phyloP scores from a whole-genome alignment of 2,888 invertebrate species.

The Plagodis dolabraria region DNA sequence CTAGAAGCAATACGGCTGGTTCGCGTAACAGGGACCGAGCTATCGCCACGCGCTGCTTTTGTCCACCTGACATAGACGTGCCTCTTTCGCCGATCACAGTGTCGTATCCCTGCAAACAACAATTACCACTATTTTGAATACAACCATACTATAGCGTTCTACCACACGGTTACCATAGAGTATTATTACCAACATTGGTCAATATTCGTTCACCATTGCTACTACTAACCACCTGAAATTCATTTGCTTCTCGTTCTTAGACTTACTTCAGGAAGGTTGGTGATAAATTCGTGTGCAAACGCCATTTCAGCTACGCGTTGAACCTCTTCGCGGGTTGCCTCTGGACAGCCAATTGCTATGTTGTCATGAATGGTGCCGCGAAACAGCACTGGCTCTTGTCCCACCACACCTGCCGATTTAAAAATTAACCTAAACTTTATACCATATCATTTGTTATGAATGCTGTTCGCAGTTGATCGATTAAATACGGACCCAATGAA shows the following conservation, averaged over 20 bases:
- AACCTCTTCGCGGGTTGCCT: constrained; percentile 87
- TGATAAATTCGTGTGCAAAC: constrained; percentile 91
- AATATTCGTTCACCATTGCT: too few relatives aligned
- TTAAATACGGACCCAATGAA: constrained; percentile 85
- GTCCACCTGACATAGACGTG: constrained; percentile 92
- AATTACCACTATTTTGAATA: too few relatives aligned
- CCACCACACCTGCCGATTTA: constrained; percentile 87
- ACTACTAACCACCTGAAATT: too few relatives aligned
- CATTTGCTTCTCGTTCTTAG: background rate
- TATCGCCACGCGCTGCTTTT: constrained; percentile 93
- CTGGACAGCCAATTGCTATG: constrained; percentile 89
- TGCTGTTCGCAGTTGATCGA: background rate
- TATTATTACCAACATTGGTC: too few relatives aligned
- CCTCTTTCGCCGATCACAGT: constrained; percentile 93
- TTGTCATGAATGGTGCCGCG: constrained; percentile 90
- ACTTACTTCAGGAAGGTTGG: constrained; percentile 87
- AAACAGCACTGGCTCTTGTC: constrained; percentile 95
- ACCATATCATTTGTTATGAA: background rate
- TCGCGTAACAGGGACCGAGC: constrained; percentile 91
- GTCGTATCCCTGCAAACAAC: constrained; percentile 86
- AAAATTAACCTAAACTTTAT: background rate
- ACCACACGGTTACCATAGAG: too few relatives aligned
- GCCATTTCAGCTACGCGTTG: constrained; percentile 89
- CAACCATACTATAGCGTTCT: too few relatives aligned
- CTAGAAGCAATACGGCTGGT: constrained; percentile 90